phyloP scores from a whole-genome alignment of 1,140 invertebrate genomes.

The Ceratina australensis region DNA sequence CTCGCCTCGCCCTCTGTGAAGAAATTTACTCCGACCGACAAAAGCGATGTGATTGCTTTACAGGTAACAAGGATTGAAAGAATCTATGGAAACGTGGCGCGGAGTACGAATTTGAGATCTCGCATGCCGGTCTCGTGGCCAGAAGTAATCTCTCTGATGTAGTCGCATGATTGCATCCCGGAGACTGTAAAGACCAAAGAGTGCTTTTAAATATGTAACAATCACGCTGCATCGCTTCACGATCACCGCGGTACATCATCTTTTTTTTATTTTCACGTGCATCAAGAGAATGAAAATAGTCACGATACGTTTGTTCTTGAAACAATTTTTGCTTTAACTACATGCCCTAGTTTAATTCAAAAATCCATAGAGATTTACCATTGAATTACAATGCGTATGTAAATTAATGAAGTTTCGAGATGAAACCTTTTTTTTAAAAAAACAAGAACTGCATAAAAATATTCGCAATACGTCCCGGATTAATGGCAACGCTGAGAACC shows the following conservation, averaged over 20 bases:
- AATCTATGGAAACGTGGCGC: constrained; percentile 1
- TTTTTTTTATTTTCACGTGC: no score
- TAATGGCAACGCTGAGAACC: no score
- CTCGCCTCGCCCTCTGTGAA: constrained; percentile 21
- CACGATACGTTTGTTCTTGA: no score
- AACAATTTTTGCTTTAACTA: neutral
- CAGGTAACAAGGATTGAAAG: constrained; percentile 49
- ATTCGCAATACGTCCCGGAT: no score
- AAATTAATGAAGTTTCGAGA: no score
- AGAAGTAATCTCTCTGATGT: constrained; percentile 1
- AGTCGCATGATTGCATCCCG: neutral
- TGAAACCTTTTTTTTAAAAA: no score
- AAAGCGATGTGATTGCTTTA: constrained; percentile 50
- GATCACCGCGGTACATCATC: neutral
- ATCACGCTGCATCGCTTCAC: no score
- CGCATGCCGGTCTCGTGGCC: neutral
- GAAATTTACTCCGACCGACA: constrained; percentile 58
- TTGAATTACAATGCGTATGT: no score
- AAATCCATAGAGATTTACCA: neutral
- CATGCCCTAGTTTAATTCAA: neutral
- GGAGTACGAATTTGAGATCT: constrained; percentile 9
- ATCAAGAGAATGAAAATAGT: no score
- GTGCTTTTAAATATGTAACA: no score
- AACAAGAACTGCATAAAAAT: no score
- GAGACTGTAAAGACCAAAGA: no score